Conservation (phyloP, 2,888 invertebrate species). For the Hemistola chrysoprasaria region DNA sequence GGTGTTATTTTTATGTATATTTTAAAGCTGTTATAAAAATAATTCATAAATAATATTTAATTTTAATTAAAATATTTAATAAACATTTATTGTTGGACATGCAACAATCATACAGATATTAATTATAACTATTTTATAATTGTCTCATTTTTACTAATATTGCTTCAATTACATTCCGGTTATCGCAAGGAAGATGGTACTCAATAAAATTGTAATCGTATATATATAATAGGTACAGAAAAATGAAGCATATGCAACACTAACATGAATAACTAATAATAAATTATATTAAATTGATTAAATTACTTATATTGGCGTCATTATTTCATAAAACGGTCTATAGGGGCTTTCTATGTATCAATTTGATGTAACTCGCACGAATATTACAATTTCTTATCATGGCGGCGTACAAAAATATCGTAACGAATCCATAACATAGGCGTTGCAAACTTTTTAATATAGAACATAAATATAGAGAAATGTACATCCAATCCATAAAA, state of each 20-base stretch:
- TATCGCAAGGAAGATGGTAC: no score
- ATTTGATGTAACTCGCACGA: neutral
- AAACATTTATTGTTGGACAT: slow-evolving; percentile 5
- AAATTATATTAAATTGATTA: no score
- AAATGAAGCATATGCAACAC: neutral
- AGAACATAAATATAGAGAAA: slow-evolving; percentile 18
- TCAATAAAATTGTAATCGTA: no score
- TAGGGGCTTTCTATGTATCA: slow-evolving; percentile 1
- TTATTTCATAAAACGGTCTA: neutral
- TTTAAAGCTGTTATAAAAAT: slow-evolving; percentile 9
- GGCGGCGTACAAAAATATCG: slow-evolving; percentile 12
- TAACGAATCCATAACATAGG: slow-evolving; percentile 3
- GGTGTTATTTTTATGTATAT: slow-evolving; percentile 2
- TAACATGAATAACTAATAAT: neutral
- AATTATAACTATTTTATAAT: neutral
- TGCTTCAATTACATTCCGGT: neutral
- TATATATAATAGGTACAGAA: no score
- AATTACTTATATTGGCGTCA: no score
- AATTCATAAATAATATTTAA: slow-evolving; percentile 3
- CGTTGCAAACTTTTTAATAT: slow-evolving; percentile 15
- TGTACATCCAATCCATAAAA: slow-evolving; percentile 26
- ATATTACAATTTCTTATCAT: slow-evolving; percentile 3
- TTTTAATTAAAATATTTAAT: no score
- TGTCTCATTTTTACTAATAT: neutral
- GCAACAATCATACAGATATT: neutral